Evolutionary conservation across 2,888 invertebrate species (phyloP), one percentile per base, ranked within the genome.

Genomic region (Ichneumoninae sp.): DNA sequence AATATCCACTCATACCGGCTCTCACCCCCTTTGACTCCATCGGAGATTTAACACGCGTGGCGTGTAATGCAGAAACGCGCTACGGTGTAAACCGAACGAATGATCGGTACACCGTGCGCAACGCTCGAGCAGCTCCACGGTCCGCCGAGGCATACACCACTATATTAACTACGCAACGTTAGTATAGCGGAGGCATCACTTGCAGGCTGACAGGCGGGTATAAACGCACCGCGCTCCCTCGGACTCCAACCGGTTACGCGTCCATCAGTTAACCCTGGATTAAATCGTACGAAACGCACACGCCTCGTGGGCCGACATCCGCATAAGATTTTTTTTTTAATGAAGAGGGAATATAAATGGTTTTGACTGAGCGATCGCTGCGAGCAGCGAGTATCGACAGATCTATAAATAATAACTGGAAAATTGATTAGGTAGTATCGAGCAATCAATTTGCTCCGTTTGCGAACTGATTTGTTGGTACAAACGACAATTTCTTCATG

Each of bases 21-120:
- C 80, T 71, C 71, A 60, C 44, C 13, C 13, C 60, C 19, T 62
- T n/a, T n/a, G 54, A 40, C 26, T 83, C 71, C 60, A 40, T 60
- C 47, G 30, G 72, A 68, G 77, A 84, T 84, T 84, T 78, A 83
- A 80, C 72, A 81, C 69, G 74, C 33, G 60, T 50, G 22, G 36
- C 47, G 69, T 81, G 36, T 62, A 72, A 80, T 57, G 47, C 65
- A 60, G 19, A 62, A 68, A 80, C 54, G 33, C 57, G 0, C 13
- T 66, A 52, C 33, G 33, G 33, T 52, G 30, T 44, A 52, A 26
- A 26, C 47, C 33, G 16, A 65, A 78, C 65, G 40, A 62, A 62
- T 62, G 44, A n/a, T 6, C 52, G 66, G 71, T 77, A 50, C 79
- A 57, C 54, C 22, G 76, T 76, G 65, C 10, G 65, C 54, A 30